Evolutionary conservation across 2,888 invertebrate species (phyloP).

Genomic region (Dromius quadrimaculatus): DNA sequence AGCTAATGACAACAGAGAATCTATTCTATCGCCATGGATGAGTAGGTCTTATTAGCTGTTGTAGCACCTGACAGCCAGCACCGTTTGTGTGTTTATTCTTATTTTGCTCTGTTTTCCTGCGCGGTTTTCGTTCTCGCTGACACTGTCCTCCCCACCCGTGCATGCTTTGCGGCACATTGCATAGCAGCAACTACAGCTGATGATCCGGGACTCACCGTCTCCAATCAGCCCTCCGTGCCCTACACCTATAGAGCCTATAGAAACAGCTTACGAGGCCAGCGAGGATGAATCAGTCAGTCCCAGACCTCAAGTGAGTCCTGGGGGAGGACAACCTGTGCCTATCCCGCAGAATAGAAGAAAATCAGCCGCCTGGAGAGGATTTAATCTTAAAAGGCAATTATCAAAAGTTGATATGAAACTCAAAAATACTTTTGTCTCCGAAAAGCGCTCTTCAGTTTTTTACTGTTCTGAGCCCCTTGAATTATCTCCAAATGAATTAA

Average conservation of each 20-base stretch:
- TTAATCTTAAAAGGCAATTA: constrained; percentile 84
- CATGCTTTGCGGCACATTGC: constrained; percentile 56
- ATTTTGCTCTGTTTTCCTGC: constrained; percentile 48
- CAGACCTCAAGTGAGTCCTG: constrained; percentile 28
- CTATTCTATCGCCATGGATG: constrained; percentile 27
- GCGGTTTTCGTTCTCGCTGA: constrained; percentile 37
- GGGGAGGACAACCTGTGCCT: constrained; percentile 57
- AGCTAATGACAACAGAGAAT: constrained; percentile 30
- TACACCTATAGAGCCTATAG: constrained; percentile 66
- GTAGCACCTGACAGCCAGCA: constrained; percentile 48
- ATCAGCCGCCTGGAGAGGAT: constrained; percentile 80
- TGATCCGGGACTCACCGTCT: constrained; percentile 46
- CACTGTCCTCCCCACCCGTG: constrained; percentile 34
- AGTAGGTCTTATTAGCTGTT: constrained; percentile 41
- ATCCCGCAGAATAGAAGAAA: constrained; percentile 69
- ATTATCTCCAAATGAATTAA: constrained; percentile 49
- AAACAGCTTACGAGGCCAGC: constrained; percentile 64
- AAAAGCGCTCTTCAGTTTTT: constrained; percentile 66
- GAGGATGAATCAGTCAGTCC: constrained; percentile 62
- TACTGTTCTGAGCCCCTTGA: constrained; percentile 59
- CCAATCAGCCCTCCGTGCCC: constrained; percentile 66
- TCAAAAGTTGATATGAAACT: constrained; percentile 83
- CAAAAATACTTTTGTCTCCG: constrained; percentile 74
- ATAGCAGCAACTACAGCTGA: constrained; percentile 25
- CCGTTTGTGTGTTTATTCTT: constrained; percentile 47